These are phyloP conservation scores for Osedax frankpressi DNA, from an alignment of 2,888 invertebrate genomes.

Conservation along the genomic window DNA sequence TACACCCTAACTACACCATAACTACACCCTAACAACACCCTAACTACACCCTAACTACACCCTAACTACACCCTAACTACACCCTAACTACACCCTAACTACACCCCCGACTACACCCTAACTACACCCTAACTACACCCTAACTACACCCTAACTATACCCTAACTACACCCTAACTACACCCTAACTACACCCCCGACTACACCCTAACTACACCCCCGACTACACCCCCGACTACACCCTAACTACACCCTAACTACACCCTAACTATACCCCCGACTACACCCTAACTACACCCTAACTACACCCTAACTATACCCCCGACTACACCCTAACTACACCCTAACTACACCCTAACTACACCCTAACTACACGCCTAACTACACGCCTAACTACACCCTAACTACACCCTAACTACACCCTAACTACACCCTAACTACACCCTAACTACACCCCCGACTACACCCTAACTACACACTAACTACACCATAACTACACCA, in stretches of 20 bases:
- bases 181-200: constrained; percentile 23
- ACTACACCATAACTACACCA: neutral
- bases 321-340: neutral
- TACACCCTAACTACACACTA: neutral
- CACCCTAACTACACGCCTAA: neutral
- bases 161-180: neutral
- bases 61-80: neutral
- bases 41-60: neutral
- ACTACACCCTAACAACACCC: neutral
- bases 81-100: neutral
- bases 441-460: neutral
- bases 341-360: neutral
- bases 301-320: neutral
- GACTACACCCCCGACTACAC: too few species aligned
- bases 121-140: too few species aligned
- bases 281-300: neutral
- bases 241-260: neutral
- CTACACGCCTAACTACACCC: constrained; percentile 48
- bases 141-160: neutral
- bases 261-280: neutral
- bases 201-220: too few species aligned
- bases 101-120: neutral
- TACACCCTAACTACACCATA: too few species aligned
- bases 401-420: too few species aligned
- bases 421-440: neutral